Percentiles rank a stretch among this genome's conserved stretches.
These are phyloP conservation scores for Phoxinus phoxinus DNA, from an alignment of 2,113 vertebrate genomes.

Conservation along the genomic window DNA sequence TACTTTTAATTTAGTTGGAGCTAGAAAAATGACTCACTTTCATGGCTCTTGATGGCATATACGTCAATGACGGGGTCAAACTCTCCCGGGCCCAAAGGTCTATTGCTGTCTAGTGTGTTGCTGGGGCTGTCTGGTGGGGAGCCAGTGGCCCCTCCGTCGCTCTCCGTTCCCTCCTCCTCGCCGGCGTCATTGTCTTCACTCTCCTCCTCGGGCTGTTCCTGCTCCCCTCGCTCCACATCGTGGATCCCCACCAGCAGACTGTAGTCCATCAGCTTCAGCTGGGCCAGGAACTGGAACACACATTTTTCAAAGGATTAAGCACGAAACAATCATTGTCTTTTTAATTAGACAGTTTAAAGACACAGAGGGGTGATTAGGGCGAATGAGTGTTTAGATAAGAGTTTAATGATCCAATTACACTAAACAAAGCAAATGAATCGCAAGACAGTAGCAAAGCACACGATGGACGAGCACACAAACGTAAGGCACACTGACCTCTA, in stretches of 20 bases:
- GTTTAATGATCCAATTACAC: conserved; percentile 14
- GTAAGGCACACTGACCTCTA: conserved; percentile 79
- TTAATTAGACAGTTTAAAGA: conserved; percentile 11
- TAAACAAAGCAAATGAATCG: conserved; percentile 1
- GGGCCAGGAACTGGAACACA: conserved; percentile 87
- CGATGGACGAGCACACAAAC: conserved; percentile 68
- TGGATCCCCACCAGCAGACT: conserved; percentile 95
- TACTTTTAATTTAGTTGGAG: background rate
- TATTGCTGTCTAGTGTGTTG: conserved; percentile 91
- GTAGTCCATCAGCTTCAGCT: conserved; percentile 98
- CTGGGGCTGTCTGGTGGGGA: conserved; percentile 97
- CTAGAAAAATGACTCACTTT: conserved; percentile 77
- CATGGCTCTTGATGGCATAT: conserved; percentile 96
- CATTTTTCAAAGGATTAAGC: background rate
- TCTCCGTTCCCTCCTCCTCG: conserved; percentile 92
- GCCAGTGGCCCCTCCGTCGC: conserved; percentile 79
- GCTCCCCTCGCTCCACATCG: conserved; percentile 92
- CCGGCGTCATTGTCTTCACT: conserved; percentile 71
- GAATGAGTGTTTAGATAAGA: conserved; percentile 16
- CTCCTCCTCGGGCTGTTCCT: conserved; percentile 96
- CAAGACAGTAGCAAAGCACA: background rate
- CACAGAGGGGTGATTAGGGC: conserved; percentile 1
- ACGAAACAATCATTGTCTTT: background rate
- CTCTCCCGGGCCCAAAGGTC: conserved; percentile 89
- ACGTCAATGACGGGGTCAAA: conserved; percentile 95